Conservation (phyloP, 2,888 invertebrate species). For the Idaea aversata region DNA sequence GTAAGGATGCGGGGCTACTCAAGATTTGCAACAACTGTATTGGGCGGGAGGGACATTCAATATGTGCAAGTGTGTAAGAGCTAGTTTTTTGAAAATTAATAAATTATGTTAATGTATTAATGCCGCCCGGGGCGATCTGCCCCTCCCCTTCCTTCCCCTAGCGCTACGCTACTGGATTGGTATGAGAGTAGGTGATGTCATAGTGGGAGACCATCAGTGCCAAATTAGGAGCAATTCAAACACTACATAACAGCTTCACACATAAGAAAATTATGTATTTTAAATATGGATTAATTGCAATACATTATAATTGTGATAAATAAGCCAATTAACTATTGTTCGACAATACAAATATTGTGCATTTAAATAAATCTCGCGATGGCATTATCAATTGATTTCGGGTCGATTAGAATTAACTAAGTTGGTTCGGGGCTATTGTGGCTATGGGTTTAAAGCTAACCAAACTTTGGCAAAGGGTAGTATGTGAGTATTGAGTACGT, state of each 20-base stretch:
- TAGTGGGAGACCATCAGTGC: slow-evolving; percentile 48
- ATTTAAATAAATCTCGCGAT: slow-evolving; percentile 36
- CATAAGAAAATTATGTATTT: background rate
- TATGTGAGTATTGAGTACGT: too few species aligned
- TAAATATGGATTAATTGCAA: slow-evolving; percentile 8
- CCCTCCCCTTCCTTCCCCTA: too few species aligned
- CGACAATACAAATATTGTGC: background rate
- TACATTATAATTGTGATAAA: slow-evolving; percentile 5
- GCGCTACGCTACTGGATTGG: slow-evolving; percentile 8
- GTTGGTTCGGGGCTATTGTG: slow-evolving; percentile 8
- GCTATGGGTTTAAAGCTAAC: background rate
- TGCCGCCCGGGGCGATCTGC: too few species aligned
- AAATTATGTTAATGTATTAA: too few species aligned
- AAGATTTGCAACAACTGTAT: too few species aligned
- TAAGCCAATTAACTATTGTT: slow-evolving; percentile 12
- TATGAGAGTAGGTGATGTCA: slow-evolving; percentile 44
- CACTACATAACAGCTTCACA: background rate
- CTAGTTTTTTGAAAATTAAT: too few species aligned
- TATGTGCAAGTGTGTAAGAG: too few species aligned
- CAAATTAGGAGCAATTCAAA: slow-evolving; percentile 34
- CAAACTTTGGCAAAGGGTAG: background rate
- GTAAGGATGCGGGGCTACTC: too few species aligned
- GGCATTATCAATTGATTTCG: slow-evolving; percentile 43
- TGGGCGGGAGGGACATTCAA: too few species aligned
- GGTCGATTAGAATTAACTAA: slow-evolving; percentile 14